phyloP scores from a whole-genome alignment of 2,888 invertebrate species.

The Sminthurinus aureus region DNA sequence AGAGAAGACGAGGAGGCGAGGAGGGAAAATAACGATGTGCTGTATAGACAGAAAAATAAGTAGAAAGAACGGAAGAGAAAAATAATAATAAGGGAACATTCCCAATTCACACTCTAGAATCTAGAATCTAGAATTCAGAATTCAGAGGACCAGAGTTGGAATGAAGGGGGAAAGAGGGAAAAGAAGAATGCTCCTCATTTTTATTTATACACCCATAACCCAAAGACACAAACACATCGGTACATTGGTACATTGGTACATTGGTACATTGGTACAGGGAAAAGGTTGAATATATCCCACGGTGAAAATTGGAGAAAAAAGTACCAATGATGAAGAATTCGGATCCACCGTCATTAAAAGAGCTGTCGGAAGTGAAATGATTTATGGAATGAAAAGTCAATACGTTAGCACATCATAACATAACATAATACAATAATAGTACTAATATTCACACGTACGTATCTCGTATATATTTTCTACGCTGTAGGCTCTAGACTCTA shows the following conservation, averaged over 20 bases:
- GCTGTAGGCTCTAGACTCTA: no score
- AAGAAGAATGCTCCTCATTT: no score
- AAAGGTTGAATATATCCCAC: not conserved
- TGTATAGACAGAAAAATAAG: not conserved
- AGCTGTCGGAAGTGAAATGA: constrained; percentile 55
- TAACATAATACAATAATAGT: no score
- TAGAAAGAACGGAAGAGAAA: not conserved
- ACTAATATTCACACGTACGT: no score
- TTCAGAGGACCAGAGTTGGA: no score
- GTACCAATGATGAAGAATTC: not conserved
- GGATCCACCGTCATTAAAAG: constrained; percentile 36
- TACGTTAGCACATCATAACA: not conserved
- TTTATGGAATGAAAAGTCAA: constrained; percentile 48
- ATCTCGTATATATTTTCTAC: no score
- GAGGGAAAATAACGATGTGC: not conserved
- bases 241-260: not conserved
- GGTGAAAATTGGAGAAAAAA: not conserved
- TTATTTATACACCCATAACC: not conserved
- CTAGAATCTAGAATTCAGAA: no score
- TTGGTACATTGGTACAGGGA: not conserved
- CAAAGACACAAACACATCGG: no score
- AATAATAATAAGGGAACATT: not conserved
- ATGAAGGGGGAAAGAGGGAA: no score
- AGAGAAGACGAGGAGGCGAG: not conserved
- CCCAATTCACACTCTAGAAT: no score